These are phyloP conservation scores for Pterobdella sp. DNA, from an alignment of 2,888 invertebrate genomes.

Conservation along the genomic window DNA sequence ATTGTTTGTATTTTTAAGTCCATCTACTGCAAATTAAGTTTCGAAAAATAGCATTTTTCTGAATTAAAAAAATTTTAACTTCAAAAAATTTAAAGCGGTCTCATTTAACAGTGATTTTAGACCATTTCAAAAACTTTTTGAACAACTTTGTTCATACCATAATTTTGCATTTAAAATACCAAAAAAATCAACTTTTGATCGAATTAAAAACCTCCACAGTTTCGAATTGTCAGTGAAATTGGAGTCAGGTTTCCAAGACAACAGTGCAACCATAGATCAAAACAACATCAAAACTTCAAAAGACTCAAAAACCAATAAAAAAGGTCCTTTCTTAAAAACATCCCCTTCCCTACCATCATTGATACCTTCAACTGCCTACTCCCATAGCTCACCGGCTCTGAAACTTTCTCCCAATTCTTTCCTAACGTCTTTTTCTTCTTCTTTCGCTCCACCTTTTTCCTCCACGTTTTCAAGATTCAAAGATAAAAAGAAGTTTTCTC, in stretches of 20 bases:
- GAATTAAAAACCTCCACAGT: neutral
- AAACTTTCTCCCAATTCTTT: neutral
- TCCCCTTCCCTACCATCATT: neutral
- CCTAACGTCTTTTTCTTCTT: neutral
- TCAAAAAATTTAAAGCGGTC: too few species aligned
- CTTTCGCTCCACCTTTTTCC: neutral
- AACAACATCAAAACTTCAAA: neutral
- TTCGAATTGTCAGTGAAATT: neutral
- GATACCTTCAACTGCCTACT: neutral
- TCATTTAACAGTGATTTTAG: too few species aligned
- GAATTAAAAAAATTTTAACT: too few species aligned
- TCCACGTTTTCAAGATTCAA: neutral
- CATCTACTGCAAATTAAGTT: too few species aligned
- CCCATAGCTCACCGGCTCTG: neutral
- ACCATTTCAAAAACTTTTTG: too few species aligned
- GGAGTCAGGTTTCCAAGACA: neutral
- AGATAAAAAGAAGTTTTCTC: too few species aligned
- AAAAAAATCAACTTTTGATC: too few species aligned
- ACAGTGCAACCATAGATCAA: neutral
- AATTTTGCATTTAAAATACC: too few species aligned
- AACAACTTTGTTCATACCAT: too few species aligned
- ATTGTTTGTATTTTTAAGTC: too few species aligned
- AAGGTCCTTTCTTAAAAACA: neutral
- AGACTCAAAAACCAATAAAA: neutral
- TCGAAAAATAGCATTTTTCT: too few species aligned